Evolutionary conservation across 1,140 invertebrate genomes (phyloP), one percentile per base, ranked within the genome.

Genomic region (Trichoplusia ni): DNA sequence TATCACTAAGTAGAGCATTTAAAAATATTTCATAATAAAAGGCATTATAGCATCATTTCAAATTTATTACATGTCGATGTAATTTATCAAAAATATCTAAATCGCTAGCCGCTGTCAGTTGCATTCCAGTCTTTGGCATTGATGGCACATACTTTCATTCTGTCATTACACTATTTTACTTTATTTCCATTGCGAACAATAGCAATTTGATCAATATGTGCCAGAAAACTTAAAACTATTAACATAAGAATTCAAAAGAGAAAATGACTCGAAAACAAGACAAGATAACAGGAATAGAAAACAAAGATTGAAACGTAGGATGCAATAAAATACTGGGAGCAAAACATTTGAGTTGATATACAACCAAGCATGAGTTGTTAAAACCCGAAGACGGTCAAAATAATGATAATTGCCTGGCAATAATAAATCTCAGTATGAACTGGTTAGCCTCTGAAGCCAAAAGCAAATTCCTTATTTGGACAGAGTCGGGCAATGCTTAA

Each of bases 91-190:
- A 19, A 40, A 33, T 33, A 2, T n/a, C 16, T n/a, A 37, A 37
- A 37, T 14, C 33, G 2, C 19, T 42, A 42, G 40, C 40, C 40
- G 19, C 40, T 23, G 58, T 62, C 11, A 51, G 29, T 71, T 64
- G 59, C 46, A 60, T 59, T 69, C 67, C 71, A 66, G 63, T 73
- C 67, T 69, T 73, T 67, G 67, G 67, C 44, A 67, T 61, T 69
- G 58, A 58, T n/a, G n/a, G n/a, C n/a, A n/a, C n/a, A n/a, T n/a
- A n/a, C n/a, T n/a, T n/a, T n/a, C n/a, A n/a, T n/a, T n/a, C n/a
- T n/a, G n/a, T n/a, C n/a, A n/a, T n/a, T n/a, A n/a, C n/a, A n/a
- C n/a, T n/a, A n/a, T n/a, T n/a, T n/a, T n/a, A n/a, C n/a, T n/a
- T n/a, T n/a, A n/a, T n/a, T n/a, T n/a, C n/a, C n/a, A n/a, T n/a